Evolutionary conservation across 1,140 invertebrate species (phyloP), one percentile per base, ranked within the genome.

Genomic region (Apocrypta bakeri): DNA sequence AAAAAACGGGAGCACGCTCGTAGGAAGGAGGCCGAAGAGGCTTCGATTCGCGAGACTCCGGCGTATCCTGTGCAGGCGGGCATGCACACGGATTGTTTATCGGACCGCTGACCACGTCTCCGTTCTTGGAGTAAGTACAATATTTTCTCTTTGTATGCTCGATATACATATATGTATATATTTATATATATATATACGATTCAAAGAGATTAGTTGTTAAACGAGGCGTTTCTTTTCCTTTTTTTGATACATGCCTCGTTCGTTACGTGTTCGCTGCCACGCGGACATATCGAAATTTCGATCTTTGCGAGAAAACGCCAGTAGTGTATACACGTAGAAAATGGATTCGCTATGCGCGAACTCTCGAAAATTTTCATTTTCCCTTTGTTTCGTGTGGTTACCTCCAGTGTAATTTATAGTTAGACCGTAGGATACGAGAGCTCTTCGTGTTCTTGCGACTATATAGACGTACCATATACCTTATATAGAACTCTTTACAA

Each of bases 1-100:
- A 68, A 14, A 27, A 68, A 29, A 68, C 25, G 25, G 25, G 25
- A 56, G 48, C 27, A 66, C 27, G 69, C n/a, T 71, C n/a, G 69
- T 37, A 29, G 33, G 25, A n/a, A 73, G 37, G 68, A 31, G 21
- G 68, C 27, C 27, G 69, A 72, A 6, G 11, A n/a, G 72, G 31
- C 56, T 71, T 11, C 68, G 7, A 7, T 17, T n/a, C 7, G 24
- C 9, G 42, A 68, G 61, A 29, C n/a, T 66, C 72, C 31, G 75
- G 9, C 6, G 12, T 17, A 14, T 64, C 40, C 33, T 79, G 63
- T 29, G n/a, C 79, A 25, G 40, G 42, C 86, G 86, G 68, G 87
- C 87, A 90, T 89, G 86, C 81, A 84, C 86, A 14, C 78, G 83
- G 66, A 82, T 81, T n/a, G 68, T 83, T 12, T 86, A 87, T 78